These are phyloP conservation scores for Dromas ardeola DNA, from an alignment of 2,113 vertebrate species.

Conservation along the genomic window DNA sequence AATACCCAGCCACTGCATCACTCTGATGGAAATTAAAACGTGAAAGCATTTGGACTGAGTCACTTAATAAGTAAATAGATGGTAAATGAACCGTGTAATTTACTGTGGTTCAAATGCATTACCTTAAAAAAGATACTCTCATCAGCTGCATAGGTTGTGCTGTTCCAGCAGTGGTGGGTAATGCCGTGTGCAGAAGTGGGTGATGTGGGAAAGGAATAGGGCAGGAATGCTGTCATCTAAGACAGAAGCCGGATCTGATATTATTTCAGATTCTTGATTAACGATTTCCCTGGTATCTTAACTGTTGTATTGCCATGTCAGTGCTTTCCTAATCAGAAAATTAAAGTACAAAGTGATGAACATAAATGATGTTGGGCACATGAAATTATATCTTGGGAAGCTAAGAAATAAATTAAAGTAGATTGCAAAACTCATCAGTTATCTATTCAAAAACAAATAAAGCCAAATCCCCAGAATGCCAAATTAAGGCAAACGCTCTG, in stretches of 20 bases:
- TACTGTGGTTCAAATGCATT: background rate
- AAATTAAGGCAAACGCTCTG: background rate
- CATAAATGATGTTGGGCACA: background rate
- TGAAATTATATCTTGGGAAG: background rate
- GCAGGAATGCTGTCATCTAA: background rate
- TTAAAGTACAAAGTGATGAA: background rate
- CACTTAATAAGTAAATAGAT: conserved; percentile 33
- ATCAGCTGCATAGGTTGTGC: background rate
- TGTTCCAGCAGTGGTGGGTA: background rate
- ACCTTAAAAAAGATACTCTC: background rate
- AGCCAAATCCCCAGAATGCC: accelerated
- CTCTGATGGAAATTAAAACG: background rate
- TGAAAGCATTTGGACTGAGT: background rate
- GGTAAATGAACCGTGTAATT: conserved; percentile 41
- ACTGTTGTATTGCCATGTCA: background rate
- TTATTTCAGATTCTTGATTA: background rate
- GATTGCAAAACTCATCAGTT: background rate
- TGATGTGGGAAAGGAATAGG: background rate
- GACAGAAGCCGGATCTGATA: background rate
- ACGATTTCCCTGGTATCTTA: conserved; percentile 1
- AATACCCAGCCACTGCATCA: background rate
- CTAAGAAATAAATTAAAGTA: background rate
- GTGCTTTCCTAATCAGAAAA: conserved; percentile 31
- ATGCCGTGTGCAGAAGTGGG: background rate
- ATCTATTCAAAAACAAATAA: background rate